A percentile compares a stretch with the other conserved stretches of the same genome.
phyloP scores from a whole-genome alignment of 92 coral and sea anemone genomes.

The Chrysogorgia sp. region DNA sequence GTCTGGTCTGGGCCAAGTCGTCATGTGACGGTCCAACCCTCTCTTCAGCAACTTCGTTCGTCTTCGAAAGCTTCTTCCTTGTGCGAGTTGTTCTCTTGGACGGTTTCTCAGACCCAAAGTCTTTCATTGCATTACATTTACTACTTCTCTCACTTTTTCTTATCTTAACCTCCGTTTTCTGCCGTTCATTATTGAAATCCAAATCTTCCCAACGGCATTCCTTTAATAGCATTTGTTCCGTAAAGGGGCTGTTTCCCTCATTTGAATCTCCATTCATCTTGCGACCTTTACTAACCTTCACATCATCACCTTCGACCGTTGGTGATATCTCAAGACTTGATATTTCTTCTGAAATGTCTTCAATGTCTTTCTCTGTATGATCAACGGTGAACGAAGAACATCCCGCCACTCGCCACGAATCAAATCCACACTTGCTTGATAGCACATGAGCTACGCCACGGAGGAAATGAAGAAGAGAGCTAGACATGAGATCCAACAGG shows the following conservation, averaged over 20 bases:
- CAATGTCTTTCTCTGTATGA: not conserved
- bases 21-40: not conserved
- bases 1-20: not conserved
- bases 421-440: conserved; percentile 30
- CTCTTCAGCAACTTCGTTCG: not conserved
- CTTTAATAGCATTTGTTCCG: not conserved
- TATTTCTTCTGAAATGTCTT: conserved; percentile 23
- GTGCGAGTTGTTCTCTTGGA: conserved; percentile 1
- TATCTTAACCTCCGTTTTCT: not conserved
- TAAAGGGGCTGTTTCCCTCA: not conserved
- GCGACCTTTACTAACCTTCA: not conserved
- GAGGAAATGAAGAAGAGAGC: conserved; percentile 22
- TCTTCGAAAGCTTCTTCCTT: not conserved
- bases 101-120: not conserved
- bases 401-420: conserved; percentile 31
- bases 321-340: conserved; percentile 6
- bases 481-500: conserved; percentile 22
- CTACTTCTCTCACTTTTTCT: not conserved
- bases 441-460: conserved; percentile 37
- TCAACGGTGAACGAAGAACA: not conserved
- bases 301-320: not conserved
- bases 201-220: not conserved
- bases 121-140: not conserved
- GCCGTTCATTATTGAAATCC: not conserved
- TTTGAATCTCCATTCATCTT: not conserved